These are phyloP conservation scores for Colossoma macropomum DNA, from an alignment of 2,113 vertebrate genomes.

Conservation along the genomic window DNA sequence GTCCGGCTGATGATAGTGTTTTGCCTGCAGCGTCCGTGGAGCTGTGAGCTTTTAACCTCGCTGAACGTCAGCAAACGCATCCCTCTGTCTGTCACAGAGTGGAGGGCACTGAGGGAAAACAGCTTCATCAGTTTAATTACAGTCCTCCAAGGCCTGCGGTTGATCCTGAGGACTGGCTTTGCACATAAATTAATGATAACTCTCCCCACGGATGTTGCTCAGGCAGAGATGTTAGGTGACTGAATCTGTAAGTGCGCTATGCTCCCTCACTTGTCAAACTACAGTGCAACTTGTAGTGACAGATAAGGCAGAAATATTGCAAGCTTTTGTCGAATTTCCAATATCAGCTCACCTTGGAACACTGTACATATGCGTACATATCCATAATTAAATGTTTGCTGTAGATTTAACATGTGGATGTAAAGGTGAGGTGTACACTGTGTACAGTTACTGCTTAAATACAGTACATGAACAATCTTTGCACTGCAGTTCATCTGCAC, in stretches of 20 bases:
- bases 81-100: conserved; percentile 24
- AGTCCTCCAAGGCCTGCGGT: neutral
- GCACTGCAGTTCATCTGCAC: no score
- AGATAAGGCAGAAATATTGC: neutral
- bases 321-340: neutral
- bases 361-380: neutral
- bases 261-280: neutral
- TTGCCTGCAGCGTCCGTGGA: conserved; percentile 27
- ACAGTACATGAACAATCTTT: no score
- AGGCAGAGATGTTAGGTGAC: neutral
- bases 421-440: no score
- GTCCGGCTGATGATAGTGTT: conserved; percentile 47
- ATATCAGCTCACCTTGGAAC: neutral
- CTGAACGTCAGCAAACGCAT: conserved; percentile 1
- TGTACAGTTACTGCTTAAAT: no score
- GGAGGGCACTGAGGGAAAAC: conserved; percentile 16
- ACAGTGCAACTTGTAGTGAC: neutral
- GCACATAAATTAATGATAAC: conserved; percentile 22
- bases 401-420: no score
- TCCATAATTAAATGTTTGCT: neutral
- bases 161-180: conserved; percentile 33
- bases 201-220: neutral
- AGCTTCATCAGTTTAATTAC: conserved; percentile 46
- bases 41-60: conserved; percentile 37
- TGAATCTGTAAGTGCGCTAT: neutral